phyloP scores from a whole-genome alignment of 2,113 vertebrate genomes.

The Mus pahari region DNA sequence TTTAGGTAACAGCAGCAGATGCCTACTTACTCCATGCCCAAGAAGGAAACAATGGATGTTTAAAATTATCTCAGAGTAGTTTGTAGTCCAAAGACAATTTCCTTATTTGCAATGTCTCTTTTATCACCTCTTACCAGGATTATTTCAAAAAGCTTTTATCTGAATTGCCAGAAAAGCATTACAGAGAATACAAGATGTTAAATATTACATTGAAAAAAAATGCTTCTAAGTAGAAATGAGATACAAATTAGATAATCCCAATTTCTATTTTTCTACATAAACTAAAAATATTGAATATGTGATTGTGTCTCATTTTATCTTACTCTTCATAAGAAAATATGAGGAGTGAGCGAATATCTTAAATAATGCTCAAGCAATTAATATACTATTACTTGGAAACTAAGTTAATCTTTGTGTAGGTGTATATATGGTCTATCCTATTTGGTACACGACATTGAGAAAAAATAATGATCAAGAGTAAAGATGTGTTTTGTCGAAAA shows the following conservation, averaged over 20 bases:
- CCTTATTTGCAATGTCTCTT: not conserved
- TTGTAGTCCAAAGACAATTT: not conserved
- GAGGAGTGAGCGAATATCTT: not conserved
- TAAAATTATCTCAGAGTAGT: not conserved
- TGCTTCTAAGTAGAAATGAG: not conserved
- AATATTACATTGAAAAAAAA: not conserved
- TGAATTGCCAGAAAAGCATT: not conserved
- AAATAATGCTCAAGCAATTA: not conserved
- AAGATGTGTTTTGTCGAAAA: not conserved
- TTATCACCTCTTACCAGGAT: not conserved
- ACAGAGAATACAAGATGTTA: not conserved
- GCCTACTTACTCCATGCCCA: accelerated
- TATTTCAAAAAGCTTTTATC: not conserved
- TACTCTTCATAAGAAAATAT: not conserved
- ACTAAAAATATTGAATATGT: not conserved
- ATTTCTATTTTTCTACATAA: not conserved
- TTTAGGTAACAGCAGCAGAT: not conserved
- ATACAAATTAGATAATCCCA: not conserved
- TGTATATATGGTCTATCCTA: not conserved
- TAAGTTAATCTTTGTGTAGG: not conserved
- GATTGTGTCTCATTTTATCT: not conserved
- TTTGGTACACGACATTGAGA: not conserved
- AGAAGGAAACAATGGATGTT: not conserved
- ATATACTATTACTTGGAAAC: not conserved
- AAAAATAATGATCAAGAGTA: not conserved